phyloP scores from a whole-genome alignment of 2,113 vertebrate species.

The Gambusia affinis region DNA sequence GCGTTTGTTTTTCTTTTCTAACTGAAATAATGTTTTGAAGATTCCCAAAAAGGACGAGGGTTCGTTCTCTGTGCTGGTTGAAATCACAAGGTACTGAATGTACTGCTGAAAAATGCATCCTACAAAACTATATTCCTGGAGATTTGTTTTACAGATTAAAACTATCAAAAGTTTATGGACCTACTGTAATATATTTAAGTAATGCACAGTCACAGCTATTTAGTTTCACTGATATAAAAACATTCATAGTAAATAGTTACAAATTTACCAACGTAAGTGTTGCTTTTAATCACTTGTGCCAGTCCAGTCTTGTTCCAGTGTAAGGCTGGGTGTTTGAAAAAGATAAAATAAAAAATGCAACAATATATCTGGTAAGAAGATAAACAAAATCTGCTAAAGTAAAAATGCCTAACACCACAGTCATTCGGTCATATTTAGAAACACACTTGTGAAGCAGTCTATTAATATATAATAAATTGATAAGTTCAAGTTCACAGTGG shows the following conservation, averaged over 20 bases:
- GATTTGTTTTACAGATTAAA: slow-evolving; percentile 48
- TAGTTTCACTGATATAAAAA: neutral
- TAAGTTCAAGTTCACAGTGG: too few species aligned
- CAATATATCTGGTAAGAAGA: too few species aligned
- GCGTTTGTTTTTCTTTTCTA: neutral
- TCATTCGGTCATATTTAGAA: too few species aligned
- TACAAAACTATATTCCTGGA: neutral
- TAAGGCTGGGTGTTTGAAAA: neutral
- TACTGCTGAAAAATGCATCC: slow-evolving; percentile 6
- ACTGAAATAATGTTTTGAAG: slow-evolving; percentile 15
- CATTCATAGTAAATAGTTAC: neutral
- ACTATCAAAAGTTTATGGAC: neutral
- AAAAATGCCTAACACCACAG: too few species aligned
- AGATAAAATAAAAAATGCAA: too few species aligned
- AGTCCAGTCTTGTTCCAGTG: neutral
- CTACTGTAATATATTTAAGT: neutral
- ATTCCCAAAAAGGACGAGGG: neutral
- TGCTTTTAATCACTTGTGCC: neutral
- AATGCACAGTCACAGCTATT: neutral
- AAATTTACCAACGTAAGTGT: neutral
- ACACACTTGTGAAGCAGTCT: too few species aligned
- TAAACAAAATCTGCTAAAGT: too few species aligned
- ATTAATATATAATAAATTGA: too few species aligned
- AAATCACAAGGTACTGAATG: slow-evolving; percentile 6
- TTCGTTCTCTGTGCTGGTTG: slow-evolving; percentile 1